These are phyloP conservation scores for Pseudolaguvia tuberculata DNA, from an alignment of 2,113 vertebrate species.

Conservation along the genomic window DNA sequence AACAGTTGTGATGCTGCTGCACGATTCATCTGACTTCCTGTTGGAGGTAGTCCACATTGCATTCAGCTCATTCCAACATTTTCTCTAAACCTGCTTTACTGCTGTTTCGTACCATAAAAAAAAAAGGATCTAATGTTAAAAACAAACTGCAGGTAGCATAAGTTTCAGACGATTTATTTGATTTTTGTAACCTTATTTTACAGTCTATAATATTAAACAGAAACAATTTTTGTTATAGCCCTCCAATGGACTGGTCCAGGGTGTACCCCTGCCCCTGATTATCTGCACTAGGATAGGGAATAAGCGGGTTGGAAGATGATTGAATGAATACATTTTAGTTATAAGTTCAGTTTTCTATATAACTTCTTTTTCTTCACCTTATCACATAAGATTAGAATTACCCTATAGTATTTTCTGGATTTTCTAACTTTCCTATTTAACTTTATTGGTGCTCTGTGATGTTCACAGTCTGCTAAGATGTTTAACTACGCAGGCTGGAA, in stretches of 20 bases:
- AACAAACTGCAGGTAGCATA: background rate
- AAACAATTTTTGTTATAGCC: too few species aligned
- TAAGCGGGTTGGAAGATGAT: too few species aligned
- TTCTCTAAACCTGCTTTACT: slow-evolving; percentile 8
- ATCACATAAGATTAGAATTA: background rate
- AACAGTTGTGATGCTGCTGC: slow-evolving; percentile 81
- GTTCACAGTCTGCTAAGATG: slow-evolving; percentile 78
- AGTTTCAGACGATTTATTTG: background rate
- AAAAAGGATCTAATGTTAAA: background rate
- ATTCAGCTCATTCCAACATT: background rate
- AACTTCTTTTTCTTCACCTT: background rate
- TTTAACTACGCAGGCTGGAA: slow-evolving; percentile 81
- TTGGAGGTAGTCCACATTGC: slow-evolving; percentile 72
- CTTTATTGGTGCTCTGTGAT: background rate
- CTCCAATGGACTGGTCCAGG: too few species aligned
- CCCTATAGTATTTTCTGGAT: background rate
- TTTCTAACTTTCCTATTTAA: background rate
- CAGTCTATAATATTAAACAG: too few species aligned
- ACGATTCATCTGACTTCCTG: slow-evolving; percentile 80
- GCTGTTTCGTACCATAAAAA: background rate
- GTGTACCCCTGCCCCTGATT: too few species aligned
- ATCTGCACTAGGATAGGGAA: too few species aligned
- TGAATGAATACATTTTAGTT: background rate
- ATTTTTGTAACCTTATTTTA: background rate
- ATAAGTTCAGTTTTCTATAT: background rate